Conservation (phyloP, 2,113 vertebrate genomes). For the Campylorhamphus procurvoides region DNA sequence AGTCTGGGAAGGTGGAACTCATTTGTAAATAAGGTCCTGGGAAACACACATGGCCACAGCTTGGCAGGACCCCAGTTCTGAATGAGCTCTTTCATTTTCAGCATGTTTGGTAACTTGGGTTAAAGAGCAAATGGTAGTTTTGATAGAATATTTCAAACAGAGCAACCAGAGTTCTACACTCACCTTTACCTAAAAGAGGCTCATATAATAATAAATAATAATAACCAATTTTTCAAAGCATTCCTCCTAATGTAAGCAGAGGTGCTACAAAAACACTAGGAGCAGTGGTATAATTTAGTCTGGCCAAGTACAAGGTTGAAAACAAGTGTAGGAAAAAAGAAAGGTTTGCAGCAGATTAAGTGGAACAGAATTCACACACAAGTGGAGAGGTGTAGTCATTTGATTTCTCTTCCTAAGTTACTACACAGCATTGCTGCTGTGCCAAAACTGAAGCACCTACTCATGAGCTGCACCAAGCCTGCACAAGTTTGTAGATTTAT, state of each 20-base stretch:
- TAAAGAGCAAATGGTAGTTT: conserved; percentile 23
- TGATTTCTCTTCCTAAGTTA: neutral
- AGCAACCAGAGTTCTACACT: conserved; percentile 1
- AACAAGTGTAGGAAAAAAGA: neutral
- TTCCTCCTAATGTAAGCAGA: conserved; percentile 17
- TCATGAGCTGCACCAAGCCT: neutral
- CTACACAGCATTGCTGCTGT: neutral
- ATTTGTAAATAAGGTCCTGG: conserved; percentile 60
- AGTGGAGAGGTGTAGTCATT: neutral
- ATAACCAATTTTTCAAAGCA: conserved; percentile 1
- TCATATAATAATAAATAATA: neutral
- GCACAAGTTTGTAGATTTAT: neutral
- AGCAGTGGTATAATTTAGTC: neutral
- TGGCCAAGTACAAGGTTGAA: neutral
- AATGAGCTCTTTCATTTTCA: conserved; percentile 66
- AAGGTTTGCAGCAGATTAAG: neutral
- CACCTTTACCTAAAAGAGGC: neutral
- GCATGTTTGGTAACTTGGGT: conserved; percentile 21
- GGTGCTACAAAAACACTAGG: neutral
- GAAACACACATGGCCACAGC: conserved; percentile 41
- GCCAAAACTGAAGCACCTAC: neutral
- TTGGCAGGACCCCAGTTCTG: conserved; percentile 48
- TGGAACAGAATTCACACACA: neutral
- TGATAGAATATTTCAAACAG: conserved; percentile 36
- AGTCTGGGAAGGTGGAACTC: conserved; percentile 62